Evolutionary conservation across 2,888 invertebrate genomes (phyloP).

Genomic region (Pheosia gnoma): DNA sequence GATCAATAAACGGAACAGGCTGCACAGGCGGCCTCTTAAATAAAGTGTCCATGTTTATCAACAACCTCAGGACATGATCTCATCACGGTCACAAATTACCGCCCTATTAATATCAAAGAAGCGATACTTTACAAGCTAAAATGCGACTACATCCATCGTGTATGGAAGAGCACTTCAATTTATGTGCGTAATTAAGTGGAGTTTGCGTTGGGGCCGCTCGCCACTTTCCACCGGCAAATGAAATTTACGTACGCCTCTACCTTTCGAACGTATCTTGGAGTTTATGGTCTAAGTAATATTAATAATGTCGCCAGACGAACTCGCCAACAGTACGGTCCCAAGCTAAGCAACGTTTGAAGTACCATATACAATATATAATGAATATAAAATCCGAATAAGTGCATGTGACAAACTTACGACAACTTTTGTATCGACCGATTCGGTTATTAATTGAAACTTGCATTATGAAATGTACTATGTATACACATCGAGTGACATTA

Average conservation of each 20-base stretch:
- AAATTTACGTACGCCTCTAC: constrained; percentile 80
- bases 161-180: constrained; percentile 80
- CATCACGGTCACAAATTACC: constrained; percentile 8
- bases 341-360: too few species aligned
- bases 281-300: constrained; percentile 40
- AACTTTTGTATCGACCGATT: too few species aligned
- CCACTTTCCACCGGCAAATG: constrained; percentile 81
- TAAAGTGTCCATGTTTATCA: not conserved
- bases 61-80: not conserved
- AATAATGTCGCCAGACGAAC: too few species aligned
- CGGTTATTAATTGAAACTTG: too few species aligned
- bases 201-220: constrained; percentile 78
- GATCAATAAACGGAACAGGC: too few species aligned
- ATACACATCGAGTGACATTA: too few species aligned
- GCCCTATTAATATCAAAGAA: constrained; percentile 45
- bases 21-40: not conserved
- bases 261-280: constrained; percentile 70
- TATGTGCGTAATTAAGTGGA: constrained; percentile 83
- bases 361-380: too few species aligned
- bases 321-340: too few species aligned
- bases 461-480: too few species aligned
- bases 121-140: constrained; percentile 72
- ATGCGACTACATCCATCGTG: constrained; percentile 74
- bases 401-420: too few species aligned
- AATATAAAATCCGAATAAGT: too few species aligned